Evolutionary conservation across 2,797 vertebrate genomes (phyloP), one percentile per base, ranked within the genome.

Genomic region (Muraenolepis orangiensis): DNA sequence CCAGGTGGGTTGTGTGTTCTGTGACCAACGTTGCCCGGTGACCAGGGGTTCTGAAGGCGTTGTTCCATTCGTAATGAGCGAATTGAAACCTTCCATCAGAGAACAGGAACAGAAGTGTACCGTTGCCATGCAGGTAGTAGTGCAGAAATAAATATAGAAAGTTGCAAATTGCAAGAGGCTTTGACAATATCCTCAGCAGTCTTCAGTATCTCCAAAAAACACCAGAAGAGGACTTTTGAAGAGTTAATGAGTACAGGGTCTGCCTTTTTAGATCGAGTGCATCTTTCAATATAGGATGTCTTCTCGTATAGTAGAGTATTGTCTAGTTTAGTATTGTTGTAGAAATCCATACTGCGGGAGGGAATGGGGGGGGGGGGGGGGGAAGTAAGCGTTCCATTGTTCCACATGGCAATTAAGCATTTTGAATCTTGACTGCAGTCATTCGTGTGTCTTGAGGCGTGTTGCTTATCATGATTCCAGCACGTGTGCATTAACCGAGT

Each of bases 1-100:
- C 98, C 84, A 99, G 98, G 97, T 99, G 77, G 79, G 89, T n/a
- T n/a, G 57, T 26, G 23, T 23, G 51, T 57, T 6, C 42, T 16
- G n/a, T 10, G 18, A n/a, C 32, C 13, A 32, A 14, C 4, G 12
- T 61, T 20, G 29, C 20, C 30, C 46, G 26, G 8, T 20, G 16
- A 72, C 38, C 29, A n/a, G 1, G 4, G 16, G 11, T 57, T 57
- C 51, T 57, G 51, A n/a, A 57, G 23, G 20, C 10, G 51, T 23
- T 46, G 42, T 46, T 5, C 42, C 16, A 16, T 51, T 57, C 2
- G 7, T 18, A 7, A 23, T n/a, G 8, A n/a, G 4, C 7, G 7
- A 57, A 57, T 57, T n/a, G 46, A 57, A n/a, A 23, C 20, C 20
- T 7, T 7, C 46, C n/a, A 20, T 57, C 18, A 4, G 46, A 46